These are phyloP conservation scores for Strigamia maritima DNA, from an alignment of 2,888 invertebrate species.

Conservation along the genomic window DNA sequence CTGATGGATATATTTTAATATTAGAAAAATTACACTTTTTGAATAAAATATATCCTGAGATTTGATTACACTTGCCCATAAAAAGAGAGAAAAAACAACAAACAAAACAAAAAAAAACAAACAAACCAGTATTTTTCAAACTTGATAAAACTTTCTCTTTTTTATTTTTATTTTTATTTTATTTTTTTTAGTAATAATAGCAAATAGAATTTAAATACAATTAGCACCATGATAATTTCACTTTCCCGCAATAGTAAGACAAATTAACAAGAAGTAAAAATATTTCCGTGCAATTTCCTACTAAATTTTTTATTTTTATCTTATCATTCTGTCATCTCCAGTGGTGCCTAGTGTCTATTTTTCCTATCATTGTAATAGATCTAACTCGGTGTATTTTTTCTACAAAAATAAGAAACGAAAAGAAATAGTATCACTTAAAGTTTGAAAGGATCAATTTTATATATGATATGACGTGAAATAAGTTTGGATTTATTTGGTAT, in stretches of 20 bases:
- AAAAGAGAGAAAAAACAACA: not conserved
- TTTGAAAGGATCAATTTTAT: conserved; percentile 27
- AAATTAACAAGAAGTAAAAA: not conserved
- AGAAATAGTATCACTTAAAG: not conserved
- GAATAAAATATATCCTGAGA: conserved; percentile 40
- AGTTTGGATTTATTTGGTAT: conserved; percentile 15
- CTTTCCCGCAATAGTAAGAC: not conserved
- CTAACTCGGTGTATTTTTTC: conserved; percentile 27
- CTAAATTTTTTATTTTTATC: not conserved
- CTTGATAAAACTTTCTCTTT: not conserved
- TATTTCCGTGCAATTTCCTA: not conserved
- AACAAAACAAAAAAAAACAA: not conserved
- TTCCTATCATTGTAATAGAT: conserved; percentile 34
- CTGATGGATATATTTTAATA: conserved; percentile 42
- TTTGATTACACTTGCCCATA: conserved; percentile 34
- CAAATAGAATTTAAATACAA: not conserved
- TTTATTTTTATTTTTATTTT: conserved; percentile 1
- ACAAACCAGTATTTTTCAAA: conserved; percentile 24
- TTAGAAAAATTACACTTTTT: conserved; percentile 39
- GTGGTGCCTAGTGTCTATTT: conserved; percentile 34
- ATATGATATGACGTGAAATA: conserved; percentile 14
- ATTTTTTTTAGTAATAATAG: not conserved
- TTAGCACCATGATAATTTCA: not conserved
- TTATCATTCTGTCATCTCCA: conserved; percentile 10
- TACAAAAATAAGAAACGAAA: not conserved